Evolutionary conservation across 2,888 invertebrate species (phyloP), one percentile per base, ranked within the genome.

Genomic region (Hesperia comma): DNA sequence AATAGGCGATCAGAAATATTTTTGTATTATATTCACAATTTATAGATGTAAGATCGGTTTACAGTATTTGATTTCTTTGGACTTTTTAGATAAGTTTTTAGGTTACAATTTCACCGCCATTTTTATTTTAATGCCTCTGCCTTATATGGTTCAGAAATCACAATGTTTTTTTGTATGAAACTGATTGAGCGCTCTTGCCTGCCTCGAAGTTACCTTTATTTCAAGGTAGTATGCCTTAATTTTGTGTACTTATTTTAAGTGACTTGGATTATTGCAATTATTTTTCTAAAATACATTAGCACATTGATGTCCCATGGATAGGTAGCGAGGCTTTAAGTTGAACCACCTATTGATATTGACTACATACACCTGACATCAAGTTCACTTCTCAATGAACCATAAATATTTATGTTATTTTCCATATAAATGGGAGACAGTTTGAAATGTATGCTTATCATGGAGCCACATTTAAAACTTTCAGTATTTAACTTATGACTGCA

Each of bases 131-230:
- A 78, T 77, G 77, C 85, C 87, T 87, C 87, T 88, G 86, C 86
- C 86, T 80, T 73, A 76, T 74, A 73, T 71, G 74, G 75, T 75
- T 69, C 69, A 72, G 73, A 76, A 71, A 74, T 75, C 74, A 75
- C 70, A 71, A 73, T 70, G 72, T 70, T 63, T 70, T 71, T 74
- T 71, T 75, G 73, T 71, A 70, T 71, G 68, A 68, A 72, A 79
- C 75, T 74, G 76, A 77, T 77, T 79, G 72, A 83, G 77, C 72
- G 77, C 84, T 88, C 90, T 90, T 90, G 89, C 89, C 88, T 85
- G 81, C 80, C 75, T 79, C 68, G 68, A 75, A 75, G 78, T 85
- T 86, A 86, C 82, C 83, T 84, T 81, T 69, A 32, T 75, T 74
- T 69, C 66, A 77, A 80, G 81, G 79, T 80, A 79, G 53, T 60